A percentile compares a stretch with the other conserved stretches of the same genome.
Evolutionary conservation across 64 coral and sea anemone genomes (phyloP).

Genomic region (Stichodactyla mertensii): DNA sequence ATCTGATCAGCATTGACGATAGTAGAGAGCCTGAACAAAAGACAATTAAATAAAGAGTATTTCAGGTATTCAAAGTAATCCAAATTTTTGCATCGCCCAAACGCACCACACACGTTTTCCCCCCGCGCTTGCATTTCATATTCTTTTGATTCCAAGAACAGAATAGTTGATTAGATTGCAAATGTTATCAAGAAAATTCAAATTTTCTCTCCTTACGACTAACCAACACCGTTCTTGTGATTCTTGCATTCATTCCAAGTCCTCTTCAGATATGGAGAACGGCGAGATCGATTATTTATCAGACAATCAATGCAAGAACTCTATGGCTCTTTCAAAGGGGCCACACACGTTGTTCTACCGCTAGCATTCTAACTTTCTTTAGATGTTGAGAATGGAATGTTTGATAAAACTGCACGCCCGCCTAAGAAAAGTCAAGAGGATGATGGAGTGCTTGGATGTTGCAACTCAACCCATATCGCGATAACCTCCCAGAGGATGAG

Average conservation of each 20-base stretch:
- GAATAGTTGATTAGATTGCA: not conserved
- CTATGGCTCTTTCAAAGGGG: no score
- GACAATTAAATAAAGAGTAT: not conserved
- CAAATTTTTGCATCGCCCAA: not conserved
- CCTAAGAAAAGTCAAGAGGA: not conserved
- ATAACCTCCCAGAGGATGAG: not conserved
- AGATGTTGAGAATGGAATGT: not conserved
- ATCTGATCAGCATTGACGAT: conserved; percentile 97
- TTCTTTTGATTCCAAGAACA: not conserved
- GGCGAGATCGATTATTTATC: no score
- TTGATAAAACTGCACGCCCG: not conserved
- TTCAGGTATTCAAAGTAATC: not conserved
- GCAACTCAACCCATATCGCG: not conserved
- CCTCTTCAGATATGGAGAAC: no score
- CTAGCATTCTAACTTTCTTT: not conserved
- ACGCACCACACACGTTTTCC: not conserved
- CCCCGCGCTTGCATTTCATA: not conserved
- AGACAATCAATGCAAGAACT: no score
- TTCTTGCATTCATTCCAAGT: no score
- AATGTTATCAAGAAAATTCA: not conserved
- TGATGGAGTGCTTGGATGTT: not conserved
- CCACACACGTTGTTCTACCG: no score
- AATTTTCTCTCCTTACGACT: not conserved
- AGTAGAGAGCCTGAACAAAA: conserved; percentile 70
- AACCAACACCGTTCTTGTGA: not conserved